Percentiles rank a stretch among this genome's conserved stretches.
These are phyloP conservation scores for Pentalonia nigronervosa DNA, from an alignment of 1,140 invertebrate genomes.

Conservation along the genomic window DNA sequence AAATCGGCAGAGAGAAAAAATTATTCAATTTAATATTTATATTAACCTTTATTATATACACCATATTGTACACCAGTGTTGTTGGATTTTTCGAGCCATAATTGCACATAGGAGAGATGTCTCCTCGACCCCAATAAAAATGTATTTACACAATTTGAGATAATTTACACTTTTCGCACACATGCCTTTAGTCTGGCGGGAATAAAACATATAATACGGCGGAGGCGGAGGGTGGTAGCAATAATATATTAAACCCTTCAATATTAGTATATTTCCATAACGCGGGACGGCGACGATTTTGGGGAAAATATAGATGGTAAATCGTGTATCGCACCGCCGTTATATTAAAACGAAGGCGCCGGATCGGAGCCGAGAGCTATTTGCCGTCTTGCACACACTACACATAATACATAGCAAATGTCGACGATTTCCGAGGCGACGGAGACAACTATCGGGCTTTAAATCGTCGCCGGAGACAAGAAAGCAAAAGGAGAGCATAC, in stretches of 20 bases:
- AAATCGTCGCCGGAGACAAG: neutral
- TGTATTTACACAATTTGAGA: neutral
- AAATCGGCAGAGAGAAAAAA: neutral
- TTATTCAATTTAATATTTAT: neutral
- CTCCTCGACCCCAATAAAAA: no score
- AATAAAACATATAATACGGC: neutral
- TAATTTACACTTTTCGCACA: neutral
- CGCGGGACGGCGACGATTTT: neutral
- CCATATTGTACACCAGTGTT: no score
- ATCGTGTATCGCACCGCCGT: neutral
- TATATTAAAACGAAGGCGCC: constrained; percentile 44
- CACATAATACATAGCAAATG: neutral
- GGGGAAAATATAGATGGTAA: constrained; percentile 7
- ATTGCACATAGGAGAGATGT: no score
- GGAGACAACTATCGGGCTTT: neutral
- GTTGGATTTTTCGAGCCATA: no score
- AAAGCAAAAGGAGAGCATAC: neutral
- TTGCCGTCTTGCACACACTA: neutral
- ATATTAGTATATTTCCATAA: neutral
- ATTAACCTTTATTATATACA: no score
- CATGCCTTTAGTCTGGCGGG: neutral
- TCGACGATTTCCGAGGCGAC: neutral
- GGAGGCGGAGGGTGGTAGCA: neutral
- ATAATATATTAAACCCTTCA: neutral
- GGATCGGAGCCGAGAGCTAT: neutral